phyloP scores from a whole-genome alignment of 2,888 invertebrate genomes.

The Spialia ferax region DNA sequence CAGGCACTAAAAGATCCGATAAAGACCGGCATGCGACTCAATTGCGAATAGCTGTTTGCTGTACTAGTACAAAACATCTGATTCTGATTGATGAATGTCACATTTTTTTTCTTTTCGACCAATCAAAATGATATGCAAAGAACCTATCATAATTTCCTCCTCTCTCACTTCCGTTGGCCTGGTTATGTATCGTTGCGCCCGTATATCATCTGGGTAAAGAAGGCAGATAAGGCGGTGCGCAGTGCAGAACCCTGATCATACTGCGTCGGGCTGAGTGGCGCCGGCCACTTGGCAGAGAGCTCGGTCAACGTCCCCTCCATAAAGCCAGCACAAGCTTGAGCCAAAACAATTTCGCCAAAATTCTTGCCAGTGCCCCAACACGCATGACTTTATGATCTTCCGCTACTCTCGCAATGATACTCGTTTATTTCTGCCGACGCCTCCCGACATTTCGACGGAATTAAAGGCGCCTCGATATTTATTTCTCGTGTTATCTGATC shows the following conservation, averaged over 20 bases:
- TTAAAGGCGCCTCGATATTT: slow-evolving; percentile 61
- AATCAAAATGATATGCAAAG: too few species aligned
- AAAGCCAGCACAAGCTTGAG: slow-evolving; percentile 75
- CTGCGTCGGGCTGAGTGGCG: slow-evolving; percentile 81
- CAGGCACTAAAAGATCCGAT: too few species aligned
- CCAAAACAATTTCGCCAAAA: slow-evolving; percentile 85
- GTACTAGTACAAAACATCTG: too few species aligned
- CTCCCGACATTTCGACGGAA: slow-evolving; percentile 70
- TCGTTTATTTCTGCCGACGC: slow-evolving; percentile 65
- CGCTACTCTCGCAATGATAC: slow-evolving; percentile 55
- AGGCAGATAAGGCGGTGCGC: slow-evolving; percentile 51
- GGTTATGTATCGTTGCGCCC: neutral
- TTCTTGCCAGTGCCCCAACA: slow-evolving; percentile 79
- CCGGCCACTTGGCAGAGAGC: slow-evolving; percentile 80
- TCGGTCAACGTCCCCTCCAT: slow-evolving; percentile 82
- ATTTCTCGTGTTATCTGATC: slow-evolving; percentile 60
- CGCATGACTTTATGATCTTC: slow-evolving; percentile 80
- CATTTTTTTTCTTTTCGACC: too few species aligned
- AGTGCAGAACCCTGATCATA: slow-evolving; percentile 79
- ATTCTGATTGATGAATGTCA: too few species aligned
- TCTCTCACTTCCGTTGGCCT: too few species aligned
- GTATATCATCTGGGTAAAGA: neutral
- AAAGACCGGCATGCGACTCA: too few species aligned
- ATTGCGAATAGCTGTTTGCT: too few species aligned
- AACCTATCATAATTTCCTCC: too few species aligned